A percentile compares a stretch with the other conserved stretches of the same genome.
phyloP scores from a whole-genome alignment of 1,140 invertebrate species.

The Neodiprion virginianus region DNA sequence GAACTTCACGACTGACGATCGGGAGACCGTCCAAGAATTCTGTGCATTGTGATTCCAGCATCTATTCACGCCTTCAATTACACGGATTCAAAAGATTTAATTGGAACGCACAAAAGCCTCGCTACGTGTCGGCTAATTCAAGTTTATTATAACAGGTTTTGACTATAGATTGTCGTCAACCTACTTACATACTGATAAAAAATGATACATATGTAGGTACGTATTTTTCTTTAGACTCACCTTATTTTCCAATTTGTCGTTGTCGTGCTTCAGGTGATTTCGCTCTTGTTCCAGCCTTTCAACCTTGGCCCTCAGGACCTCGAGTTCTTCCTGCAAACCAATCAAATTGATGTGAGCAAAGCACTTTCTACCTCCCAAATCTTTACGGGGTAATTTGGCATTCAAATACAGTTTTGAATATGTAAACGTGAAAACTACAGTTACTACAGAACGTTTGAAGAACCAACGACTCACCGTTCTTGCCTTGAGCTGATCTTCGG shows the following conservation, averaged over 20 bases:
- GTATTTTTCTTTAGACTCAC: conserved; percentile 64
- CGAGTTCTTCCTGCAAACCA: conserved; percentile 80
- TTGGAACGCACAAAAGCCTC: not conserved
- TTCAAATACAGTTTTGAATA: too few species aligned
- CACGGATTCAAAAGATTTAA: not conserved
- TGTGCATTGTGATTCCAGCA: not conserved
- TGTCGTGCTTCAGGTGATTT: conserved; percentile 83
- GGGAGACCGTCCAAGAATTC: not conserved
- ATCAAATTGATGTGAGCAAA: conserved; percentile 33
- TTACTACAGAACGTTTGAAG: not conserved
- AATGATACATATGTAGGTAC: not conserved
- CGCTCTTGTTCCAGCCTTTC: conserved; percentile 89
- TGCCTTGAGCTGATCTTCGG: conserved; percentile 85
- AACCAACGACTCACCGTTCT: conserved; percentile 69
- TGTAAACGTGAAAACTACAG: conserved; percentile 5
- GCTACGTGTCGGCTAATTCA: not conserved
- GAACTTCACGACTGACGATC: not conserved
- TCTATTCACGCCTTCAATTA: not conserved
- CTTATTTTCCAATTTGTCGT: conserved; percentile 89
- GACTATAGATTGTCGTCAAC: too few species aligned
- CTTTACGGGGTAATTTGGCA: too few species aligned
- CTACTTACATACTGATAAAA: too few species aligned
- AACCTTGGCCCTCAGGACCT: conserved; percentile 79
- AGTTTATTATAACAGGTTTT: not conserved
- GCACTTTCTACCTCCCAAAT: not conserved